Base-by-base conservation (phyloP, 2,797 vertebrate genomes). In the Vespertilio murinus region DNA sequence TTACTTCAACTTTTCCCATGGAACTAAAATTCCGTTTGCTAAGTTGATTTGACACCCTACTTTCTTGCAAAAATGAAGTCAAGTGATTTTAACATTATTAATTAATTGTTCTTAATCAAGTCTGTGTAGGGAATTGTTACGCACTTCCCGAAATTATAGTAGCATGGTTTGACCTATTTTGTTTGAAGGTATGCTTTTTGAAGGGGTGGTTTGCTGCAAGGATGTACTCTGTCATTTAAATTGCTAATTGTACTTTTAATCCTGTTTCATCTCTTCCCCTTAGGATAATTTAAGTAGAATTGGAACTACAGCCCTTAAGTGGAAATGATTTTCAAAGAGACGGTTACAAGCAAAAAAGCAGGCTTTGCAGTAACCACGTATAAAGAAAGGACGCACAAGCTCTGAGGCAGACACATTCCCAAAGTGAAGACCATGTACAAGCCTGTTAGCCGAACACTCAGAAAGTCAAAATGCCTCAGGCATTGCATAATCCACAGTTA, bases 11-110 rank as follows among this genome's bases (percentile, higher is more conserved):
- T 83, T 92, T 93, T 70, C 54, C 22, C 35, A 23, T 59, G 42
- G 49, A 91, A 71, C 52, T 84, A 59, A 73, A 82, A 92, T 93
- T 94, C 14, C 12, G 42, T 85, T 93, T 81, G 73, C 94, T 87
- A 85, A 93, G 64, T 77, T 83, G 54, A 67, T 95, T 96, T 93
- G 84, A 95, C 79, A 80, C 47, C 25, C 40, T 33, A 54, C 95
- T 92, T 92, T 90, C 52, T 95, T 93, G 35, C 30, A 88, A 54
- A 90, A 78, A 2, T 52, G 42, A 80, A 92, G 12, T 45, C 13
- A 86, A 74, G 20, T 90, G 22, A 65, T 90, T 83, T 92, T 83
- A 54, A 59, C 35, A 40, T 64, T 85, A 77, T 65, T 75, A 93
- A 67, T 83, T 45, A 42, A 12, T 70, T 94, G 42, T 71, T 88